Percentiles rank a stretch among this genome's conserved stretches.
phyloP scores from a whole-genome alignment of 2,888 invertebrate genomes.

The Hemaris fuciformis region DNA sequence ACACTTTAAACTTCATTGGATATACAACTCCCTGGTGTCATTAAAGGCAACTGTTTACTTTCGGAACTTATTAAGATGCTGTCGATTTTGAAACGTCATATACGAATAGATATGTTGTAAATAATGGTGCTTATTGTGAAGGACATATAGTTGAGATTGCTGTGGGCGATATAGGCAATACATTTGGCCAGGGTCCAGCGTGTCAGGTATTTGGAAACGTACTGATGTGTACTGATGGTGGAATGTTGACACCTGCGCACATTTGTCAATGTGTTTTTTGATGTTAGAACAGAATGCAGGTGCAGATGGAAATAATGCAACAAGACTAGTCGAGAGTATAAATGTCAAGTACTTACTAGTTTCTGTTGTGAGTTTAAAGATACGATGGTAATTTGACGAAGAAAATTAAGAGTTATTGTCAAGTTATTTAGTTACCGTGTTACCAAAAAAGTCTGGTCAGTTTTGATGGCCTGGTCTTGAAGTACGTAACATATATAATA shows the following conservation, averaged over 20 bases:
- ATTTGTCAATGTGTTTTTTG: slow-evolving; percentile 42
- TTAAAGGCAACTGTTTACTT: neutral
- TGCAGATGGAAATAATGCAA: neutral
- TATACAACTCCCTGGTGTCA: neutral
- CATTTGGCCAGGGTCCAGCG: slow-evolving; percentile 56
- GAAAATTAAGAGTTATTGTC: too few species aligned
- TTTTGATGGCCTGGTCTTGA: too few species aligned
- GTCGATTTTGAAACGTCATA: neutral
- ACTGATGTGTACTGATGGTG: slow-evolving; percentile 52
- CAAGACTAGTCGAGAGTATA: too few species aligned
- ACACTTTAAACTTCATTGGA: neutral
- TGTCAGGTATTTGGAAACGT: slow-evolving; percentile 34
- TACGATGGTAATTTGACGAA: too few species aligned
- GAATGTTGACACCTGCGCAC: slow-evolving; percentile 50
- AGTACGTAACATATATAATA: too few species aligned
- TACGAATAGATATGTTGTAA: too few species aligned
- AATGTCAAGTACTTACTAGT: too few species aligned
- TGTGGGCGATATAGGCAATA: slow-evolving; percentile 9
- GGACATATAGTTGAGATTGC: neutral
- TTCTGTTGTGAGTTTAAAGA: too few species aligned
- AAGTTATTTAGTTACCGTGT: too few species aligned
- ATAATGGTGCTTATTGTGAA: neutral
- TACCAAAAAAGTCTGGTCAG: too few species aligned
- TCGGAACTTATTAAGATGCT: slow-evolving; percentile 26
- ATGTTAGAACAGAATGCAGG: slow-evolving; percentile 19